Conservation (phyloP, 2,797 vertebrate species). For the Ispidina picta region DNA sequence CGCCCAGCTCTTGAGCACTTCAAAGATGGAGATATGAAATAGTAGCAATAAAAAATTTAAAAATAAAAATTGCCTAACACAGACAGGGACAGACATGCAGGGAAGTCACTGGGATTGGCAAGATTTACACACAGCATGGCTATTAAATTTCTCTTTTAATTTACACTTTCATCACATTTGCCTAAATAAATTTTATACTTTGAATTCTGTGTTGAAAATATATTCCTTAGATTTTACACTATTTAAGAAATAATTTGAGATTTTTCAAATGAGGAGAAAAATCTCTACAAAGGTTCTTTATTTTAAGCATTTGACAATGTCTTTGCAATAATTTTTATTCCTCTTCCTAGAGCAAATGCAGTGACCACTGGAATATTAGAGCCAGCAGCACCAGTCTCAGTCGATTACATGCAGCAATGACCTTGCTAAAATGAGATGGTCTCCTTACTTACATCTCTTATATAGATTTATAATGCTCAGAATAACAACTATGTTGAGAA, state of each 20-base stretch:
- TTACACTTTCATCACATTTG: neutral
- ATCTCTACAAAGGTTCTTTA: neutral
- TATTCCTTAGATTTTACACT: neutral
- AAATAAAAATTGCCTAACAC: rapidly evolving
- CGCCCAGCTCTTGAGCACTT: neutral
- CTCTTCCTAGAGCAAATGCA: neutral
- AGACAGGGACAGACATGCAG: neutral
- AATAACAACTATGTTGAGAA: neutral
- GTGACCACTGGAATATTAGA: neutral
- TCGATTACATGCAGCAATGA: rapidly evolving
- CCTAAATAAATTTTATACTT: rapidly evolving
- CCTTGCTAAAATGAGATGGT: neutral
- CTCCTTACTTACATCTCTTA: neutral
- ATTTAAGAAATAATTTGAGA: neutral
- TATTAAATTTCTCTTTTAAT: neutral
- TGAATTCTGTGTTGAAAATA: neutral
- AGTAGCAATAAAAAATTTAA: rapidly evolving
- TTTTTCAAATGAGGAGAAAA: neutral
- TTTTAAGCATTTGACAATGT: neutral
- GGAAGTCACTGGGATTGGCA: neutral
- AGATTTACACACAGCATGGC: neutral
- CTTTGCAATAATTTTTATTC: neutral
- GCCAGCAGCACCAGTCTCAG: neutral
- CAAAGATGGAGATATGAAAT: neutral
- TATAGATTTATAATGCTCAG: neutral